Evolutionary conservation across 2,797 vertebrate species (phyloP).

Genomic region (Taeniopygia guttata): DNA sequence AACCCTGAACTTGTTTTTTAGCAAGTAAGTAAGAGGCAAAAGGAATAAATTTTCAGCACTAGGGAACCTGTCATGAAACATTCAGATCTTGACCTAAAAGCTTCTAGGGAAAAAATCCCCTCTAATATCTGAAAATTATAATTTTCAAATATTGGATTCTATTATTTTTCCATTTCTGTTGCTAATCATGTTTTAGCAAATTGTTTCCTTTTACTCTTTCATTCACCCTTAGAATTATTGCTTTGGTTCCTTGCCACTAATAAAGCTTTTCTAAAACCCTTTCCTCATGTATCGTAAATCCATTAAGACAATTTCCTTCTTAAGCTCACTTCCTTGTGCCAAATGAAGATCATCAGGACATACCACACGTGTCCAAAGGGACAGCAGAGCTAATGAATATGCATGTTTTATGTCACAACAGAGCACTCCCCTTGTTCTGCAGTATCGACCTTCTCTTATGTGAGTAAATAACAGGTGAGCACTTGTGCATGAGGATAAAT

Average conservation of each 20-base stretch:
- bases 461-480: slow-evolving; percentile 78
- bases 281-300: slow-evolving; percentile 33
- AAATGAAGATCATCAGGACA: slow-evolving; percentile 73
- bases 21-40: not conserved
- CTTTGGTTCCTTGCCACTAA: not conserved
- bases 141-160: not conserved
- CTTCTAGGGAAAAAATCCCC: not conserved
- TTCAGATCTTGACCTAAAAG: not conserved
- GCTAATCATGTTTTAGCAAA: not conserved
- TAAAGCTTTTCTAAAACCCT: not conserved
- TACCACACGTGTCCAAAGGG: slow-evolving; percentile 60
- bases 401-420: slow-evolving; percentile 74
- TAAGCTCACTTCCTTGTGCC: slow-evolving; percentile 58
- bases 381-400: slow-evolving; percentile 74
- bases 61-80: not conserved
- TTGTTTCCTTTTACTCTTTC: not conserved
- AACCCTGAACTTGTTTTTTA: slow-evolving; percentile 18
- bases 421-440: slow-evolving; percentile 69
- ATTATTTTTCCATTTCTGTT: not conserved
- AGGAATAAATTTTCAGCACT: not conserved
- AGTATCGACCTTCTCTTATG: slow-evolving; percentile 69
- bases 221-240: slow-evolving; percentile 27
- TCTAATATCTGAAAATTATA: not conserved
- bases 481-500: slow-evolving; percentile 67
- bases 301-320: slow-evolving; percentile 67